phyloP scores from a whole-genome alignment of 2,797 vertebrate species.

The Tapera naevia region DNA sequence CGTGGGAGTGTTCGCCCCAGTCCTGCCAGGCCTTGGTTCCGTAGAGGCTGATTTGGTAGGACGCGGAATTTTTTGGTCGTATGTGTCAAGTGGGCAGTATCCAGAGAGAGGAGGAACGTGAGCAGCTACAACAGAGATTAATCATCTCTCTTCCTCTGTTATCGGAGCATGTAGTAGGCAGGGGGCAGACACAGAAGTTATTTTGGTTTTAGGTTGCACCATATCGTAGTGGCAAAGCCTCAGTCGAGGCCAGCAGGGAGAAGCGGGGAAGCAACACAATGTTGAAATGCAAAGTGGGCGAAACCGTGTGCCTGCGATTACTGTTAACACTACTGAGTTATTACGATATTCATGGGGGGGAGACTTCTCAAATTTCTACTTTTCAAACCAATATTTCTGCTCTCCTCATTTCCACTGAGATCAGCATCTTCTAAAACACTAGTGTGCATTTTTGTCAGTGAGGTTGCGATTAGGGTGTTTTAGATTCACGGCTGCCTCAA shows the following conservation, averaged over 20 bases:
- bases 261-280: accelerated
- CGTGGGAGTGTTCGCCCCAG: accelerated
- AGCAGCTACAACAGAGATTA: neutral
- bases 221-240: accelerated
- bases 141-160: neutral
- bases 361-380: neutral
- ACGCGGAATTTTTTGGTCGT: accelerated
- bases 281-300: neutral
- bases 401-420: neutral
- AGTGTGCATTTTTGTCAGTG: accelerated
- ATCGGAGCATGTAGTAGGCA: accelerated
- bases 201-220: neutral
- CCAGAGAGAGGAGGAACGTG: neutral
- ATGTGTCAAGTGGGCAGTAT: neutral
- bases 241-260: accelerated
- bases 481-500: neutral
- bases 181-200: neutral
- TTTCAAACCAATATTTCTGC: neutral
- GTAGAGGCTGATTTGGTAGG: accelerated
- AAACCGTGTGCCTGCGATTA: accelerated
- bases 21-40: neutral
- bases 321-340: neutral
- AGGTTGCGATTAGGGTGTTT: neutral
- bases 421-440: neutral
- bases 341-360: accelerated